phyloP scores from a whole-genome alignment of 2,113 vertebrate species.

The Zosterops borbonicus region DNA sequence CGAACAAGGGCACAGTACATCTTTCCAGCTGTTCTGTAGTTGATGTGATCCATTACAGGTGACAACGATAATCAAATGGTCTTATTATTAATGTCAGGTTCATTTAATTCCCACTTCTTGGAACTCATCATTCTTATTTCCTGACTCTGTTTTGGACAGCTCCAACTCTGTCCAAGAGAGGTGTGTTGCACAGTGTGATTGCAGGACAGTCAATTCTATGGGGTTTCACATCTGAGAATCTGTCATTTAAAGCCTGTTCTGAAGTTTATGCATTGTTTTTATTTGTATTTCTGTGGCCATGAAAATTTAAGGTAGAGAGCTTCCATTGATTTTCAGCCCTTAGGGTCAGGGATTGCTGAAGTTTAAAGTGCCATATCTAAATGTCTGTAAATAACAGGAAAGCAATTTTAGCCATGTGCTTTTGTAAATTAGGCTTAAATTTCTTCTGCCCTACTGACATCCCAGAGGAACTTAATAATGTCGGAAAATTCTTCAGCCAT shows the following conservation, averaged over 20 bases:
- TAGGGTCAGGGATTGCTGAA: neutral
- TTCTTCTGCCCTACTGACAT: neutral
- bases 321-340: neutral
- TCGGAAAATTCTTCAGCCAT: neutral
- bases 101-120: neutral
- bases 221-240: neutral
- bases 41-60: neutral
- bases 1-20: neutral
- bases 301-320: neutral
- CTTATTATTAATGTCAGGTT: neutral
- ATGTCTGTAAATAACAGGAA: neutral
- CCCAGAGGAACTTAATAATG: neutral
- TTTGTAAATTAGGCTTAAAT: neutral
- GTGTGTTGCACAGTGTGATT: neutral
- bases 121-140: neutral
- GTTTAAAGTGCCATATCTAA: neutral
- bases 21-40: neutral
- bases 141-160: neutral
- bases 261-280: neutral
- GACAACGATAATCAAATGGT: neutral
- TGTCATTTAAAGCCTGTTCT: neutral
- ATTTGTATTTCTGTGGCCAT: neutral
- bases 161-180: neutral
- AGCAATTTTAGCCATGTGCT: neutral
- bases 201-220: neutral